phyloP scores from a whole-genome alignment of 2,888 invertebrate species.

The Acholoe squamosa region DNA sequence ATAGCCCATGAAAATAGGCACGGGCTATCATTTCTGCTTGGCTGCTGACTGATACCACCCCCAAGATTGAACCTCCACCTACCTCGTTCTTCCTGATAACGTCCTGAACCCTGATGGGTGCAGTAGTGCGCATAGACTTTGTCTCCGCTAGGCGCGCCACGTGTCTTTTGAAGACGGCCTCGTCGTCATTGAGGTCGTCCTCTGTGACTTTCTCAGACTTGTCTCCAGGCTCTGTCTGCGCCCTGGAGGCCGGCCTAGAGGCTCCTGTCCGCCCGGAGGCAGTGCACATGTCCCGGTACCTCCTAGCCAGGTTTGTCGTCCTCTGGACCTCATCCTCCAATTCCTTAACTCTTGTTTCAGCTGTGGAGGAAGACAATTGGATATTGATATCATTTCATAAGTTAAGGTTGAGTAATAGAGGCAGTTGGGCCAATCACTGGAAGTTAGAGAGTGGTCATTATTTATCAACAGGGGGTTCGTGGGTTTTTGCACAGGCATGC shows the following conservation, averaged over 20 bases:
- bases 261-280: background rate
- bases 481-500: too few relatives aligned
- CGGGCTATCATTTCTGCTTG: too few relatives aligned
- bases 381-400: too few relatives aligned
- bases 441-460: too few relatives aligned
- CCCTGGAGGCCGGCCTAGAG: slow-evolving; percentile 1
- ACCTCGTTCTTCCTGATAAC: slow-evolving; percentile 79
- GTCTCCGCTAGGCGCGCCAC: slow-evolving; percentile 64
- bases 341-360: slow-evolving; percentile 72
- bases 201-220: slow-evolving; percentile 63
- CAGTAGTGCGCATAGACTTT: slow-evolving; percentile 65
- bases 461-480: too few relatives aligned
- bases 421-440: too few relatives aligned
- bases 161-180: slow-evolving; percentile 65
- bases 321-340: slow-evolving; percentile 74
- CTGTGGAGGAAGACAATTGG: slow-evolving; percentile 67
- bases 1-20: too few relatives aligned
- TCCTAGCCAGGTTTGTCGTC: slow-evolving; percentile 74
- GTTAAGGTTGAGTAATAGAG: too few relatives aligned
- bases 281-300: slow-evolving; percentile 74
- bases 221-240: slow-evolving; percentile 13
- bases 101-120: slow-evolving; percentile 74
- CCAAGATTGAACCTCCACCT: slow-evolving; percentile 9
- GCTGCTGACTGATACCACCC: too few relatives aligned
- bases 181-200: slow-evolving; percentile 67